Conservation (phyloP, 1,140 invertebrate genomes). For the Trichonephila inaurata region DNA sequence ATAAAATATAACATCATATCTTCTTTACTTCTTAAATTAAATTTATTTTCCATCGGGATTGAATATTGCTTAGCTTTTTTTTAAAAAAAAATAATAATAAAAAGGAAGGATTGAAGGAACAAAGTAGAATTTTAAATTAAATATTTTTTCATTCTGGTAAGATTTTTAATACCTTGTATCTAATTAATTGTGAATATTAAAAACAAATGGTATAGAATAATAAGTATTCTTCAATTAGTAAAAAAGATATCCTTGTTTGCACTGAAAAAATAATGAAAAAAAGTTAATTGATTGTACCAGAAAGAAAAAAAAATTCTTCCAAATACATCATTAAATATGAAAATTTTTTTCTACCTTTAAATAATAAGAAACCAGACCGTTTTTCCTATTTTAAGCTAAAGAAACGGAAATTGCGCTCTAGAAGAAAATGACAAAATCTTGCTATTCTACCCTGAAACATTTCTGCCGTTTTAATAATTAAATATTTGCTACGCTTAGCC, state of each 20-base stretch:
- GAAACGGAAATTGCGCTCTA: neutral
- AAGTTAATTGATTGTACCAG: neutral
- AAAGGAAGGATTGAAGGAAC: neutral
- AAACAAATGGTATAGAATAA: neutral
- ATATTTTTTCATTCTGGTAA: neutral
- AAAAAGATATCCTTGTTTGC: neutral
- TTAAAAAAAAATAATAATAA: neutral
- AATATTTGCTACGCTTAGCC: constrained; percentile 59
- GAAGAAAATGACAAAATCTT: constrained; percentile 31
- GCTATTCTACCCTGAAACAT: neutral
- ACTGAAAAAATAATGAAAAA: neutral
- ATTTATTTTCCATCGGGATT: neutral
- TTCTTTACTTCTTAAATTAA: neutral
- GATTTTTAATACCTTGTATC: neutral
- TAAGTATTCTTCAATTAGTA: neutral
- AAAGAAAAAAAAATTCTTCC: neutral
- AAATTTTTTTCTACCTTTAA: no score
- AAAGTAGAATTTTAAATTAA: neutral
- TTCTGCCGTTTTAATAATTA: constrained; percentile 66
- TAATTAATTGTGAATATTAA: neutral
- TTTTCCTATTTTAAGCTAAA: neutral
- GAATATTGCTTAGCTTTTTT: neutral
- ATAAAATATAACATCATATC: neutral
- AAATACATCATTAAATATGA: constrained; percentile 34
- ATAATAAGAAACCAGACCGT: no score